Percentiles rank a stretch among this genome's conserved stretches.
Conservation (phyloP, 2,113 vertebrate genomes). For the Channa maculata region DNA sequence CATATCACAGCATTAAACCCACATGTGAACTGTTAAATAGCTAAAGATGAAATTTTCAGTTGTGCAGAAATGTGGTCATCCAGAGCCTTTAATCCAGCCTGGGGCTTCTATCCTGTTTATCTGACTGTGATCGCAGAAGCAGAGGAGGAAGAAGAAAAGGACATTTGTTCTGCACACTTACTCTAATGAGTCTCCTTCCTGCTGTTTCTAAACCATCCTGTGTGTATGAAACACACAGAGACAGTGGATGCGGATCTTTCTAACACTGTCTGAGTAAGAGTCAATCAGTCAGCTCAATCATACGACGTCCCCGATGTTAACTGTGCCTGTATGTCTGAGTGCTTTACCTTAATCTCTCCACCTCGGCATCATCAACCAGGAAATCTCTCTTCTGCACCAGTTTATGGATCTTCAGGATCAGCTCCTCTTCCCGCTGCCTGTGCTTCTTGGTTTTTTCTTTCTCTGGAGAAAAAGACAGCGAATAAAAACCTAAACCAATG, state of each 20-base stretch:
- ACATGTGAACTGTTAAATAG: too few relatives aligned
- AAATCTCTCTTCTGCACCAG: constrained; percentile 98
- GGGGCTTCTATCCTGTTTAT: neutral
- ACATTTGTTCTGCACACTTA: constrained; percentile 12
- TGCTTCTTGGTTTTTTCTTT: constrained; percentile 92
- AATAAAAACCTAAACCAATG: neutral
- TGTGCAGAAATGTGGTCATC: neutral
- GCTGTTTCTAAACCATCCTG: neutral
- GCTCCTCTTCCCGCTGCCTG: constrained; percentile 91
- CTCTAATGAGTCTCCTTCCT: constrained; percentile 26
- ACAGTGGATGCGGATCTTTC: neutral
- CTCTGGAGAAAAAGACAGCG: constrained; percentile 78
- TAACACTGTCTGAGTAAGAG: neutral
- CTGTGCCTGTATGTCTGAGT: neutral
- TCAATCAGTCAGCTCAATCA: neutral
- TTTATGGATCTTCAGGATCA: constrained; percentile 97
- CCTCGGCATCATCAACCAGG: constrained; percentile 97
- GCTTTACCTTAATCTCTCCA: constrained; percentile 93
- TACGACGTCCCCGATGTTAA: neutral
- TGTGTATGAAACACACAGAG: neutral
- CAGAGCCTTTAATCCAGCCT: neutral
- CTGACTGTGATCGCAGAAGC: constrained; percentile 9
- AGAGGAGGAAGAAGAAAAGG: constrained; percentile 16
- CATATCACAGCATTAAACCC: neutral
- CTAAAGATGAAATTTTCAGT: neutral